Percentiles rank a stretch among this genome's conserved stretches.
Conservation (phyloP, 2,888 invertebrate species). For the Rotaria socialis region DNA sequence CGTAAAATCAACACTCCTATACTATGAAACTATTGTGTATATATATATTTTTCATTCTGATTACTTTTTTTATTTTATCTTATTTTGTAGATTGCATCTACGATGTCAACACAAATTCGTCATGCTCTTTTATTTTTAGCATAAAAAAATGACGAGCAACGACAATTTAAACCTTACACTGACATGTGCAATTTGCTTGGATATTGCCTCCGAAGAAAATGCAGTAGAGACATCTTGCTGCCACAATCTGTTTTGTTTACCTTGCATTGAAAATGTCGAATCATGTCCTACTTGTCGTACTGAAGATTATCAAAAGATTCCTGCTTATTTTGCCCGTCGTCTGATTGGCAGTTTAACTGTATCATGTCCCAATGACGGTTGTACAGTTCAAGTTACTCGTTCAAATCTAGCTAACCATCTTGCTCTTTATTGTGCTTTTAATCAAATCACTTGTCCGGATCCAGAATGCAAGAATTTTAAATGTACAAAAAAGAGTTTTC, state of each 20-base stretch:
- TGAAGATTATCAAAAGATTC: not conserved
- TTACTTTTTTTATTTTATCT: too few relatives aligned
- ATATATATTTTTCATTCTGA: too few relatives aligned
- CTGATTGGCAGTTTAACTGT: not conserved
- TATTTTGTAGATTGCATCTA: too few relatives aligned
- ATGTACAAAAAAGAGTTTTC: not conserved
- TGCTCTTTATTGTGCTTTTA: not conserved
- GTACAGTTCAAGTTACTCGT: not conserved
- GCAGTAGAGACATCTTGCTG: not conserved
- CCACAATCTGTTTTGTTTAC: constrained; percentile 4
- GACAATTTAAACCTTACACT: not conserved
- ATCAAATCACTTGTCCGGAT: not conserved
- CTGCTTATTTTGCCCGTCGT: constrained; percentile 7
- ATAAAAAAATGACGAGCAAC: not conserved
- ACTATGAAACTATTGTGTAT: too few relatives aligned
- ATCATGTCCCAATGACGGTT: not conserved
- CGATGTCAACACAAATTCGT: too few relatives aligned
- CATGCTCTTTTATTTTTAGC: too few relatives aligned
- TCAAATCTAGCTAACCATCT: not conserved
- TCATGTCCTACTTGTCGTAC: not conserved
- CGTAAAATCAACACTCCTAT: too few relatives aligned
- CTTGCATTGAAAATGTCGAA: not conserved
- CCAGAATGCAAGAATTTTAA: not conserved
- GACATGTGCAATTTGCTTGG: not conserved
- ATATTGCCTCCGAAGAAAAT: not conserved